Percentiles rank a stretch among this genome's conserved stretches.
phyloP scores from a whole-genome alignment of 2,888 invertebrate species.

The Proisotoma minuta region DNA sequence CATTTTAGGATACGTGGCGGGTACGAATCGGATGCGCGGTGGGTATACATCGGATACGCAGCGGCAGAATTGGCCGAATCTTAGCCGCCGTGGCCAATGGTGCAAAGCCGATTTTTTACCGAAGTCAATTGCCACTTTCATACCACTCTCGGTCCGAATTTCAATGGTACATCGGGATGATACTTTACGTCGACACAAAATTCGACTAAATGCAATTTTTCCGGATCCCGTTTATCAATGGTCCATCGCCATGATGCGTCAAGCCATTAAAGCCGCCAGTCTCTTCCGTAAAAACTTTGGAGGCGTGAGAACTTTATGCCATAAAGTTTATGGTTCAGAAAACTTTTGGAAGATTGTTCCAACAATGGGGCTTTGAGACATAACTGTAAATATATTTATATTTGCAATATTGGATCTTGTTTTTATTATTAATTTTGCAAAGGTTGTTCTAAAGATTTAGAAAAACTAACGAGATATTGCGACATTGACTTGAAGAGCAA shows the following conservation, averaged over 20 bases:
- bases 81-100: not conserved
- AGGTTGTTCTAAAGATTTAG: conserved; percentile 26
- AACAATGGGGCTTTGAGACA: conserved; percentile 37
- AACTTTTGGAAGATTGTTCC: conserved; percentile 32
- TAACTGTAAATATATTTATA: conserved; percentile 19
- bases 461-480: conserved; percentile 37
- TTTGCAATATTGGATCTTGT: no score
- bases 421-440: not conserved
- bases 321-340: conserved; percentile 39
- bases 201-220: conserved; percentile 29
- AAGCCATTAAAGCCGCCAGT: conserved; percentile 14
- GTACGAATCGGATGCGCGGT: not conserved
- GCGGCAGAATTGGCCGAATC: not conserved
- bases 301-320: conserved; percentile 27
- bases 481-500: conserved; percentile 41
- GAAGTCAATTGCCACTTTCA: not conserved
- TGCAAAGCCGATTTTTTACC: not conserved
- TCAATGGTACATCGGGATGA: not conserved
- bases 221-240: conserved; percentile 38
- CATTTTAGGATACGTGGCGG: not conserved
- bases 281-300: not conserved
- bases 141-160: not conserved
- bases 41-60: not conserved
- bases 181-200: conserved; percentile 24
- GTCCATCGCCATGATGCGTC: conserved; percentile 37